These are phyloP conservation scores for Drosophila setosimentum DNA, from an alignment of 2,888 invertebrate species.

Conservation along the genomic window DNA sequence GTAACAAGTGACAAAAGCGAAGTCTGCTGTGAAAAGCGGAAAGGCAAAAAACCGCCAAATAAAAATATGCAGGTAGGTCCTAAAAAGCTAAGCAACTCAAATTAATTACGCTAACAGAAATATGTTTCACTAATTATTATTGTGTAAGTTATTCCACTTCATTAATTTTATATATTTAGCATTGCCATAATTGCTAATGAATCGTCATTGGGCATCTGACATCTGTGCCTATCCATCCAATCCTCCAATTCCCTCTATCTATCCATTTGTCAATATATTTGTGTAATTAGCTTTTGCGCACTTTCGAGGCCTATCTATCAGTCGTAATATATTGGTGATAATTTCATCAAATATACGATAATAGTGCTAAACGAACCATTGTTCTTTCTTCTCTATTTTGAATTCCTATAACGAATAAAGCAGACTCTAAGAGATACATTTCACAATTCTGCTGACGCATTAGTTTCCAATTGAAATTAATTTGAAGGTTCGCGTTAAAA, in stretches of 20 bases:
- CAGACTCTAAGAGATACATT: constrained; percentile 4
- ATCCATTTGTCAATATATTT: not conserved
- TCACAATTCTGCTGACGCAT: constrained; percentile 4
- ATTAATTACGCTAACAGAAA: not conserved
- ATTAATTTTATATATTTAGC: not conserved
- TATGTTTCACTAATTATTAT: not conserved
- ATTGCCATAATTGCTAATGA: constrained; percentile 9
- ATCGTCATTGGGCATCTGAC: constrained; percentile 32
- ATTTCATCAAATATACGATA: constrained; percentile 23
- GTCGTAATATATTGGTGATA: not conserved
- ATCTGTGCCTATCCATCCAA: not conserved
- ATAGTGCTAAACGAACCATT: constrained; percentile 32
- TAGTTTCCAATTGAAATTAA: not conserved
- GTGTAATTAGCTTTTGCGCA: constrained; percentile 5
- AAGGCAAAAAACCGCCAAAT: not conserved
- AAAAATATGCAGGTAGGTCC: constrained; percentile 2
- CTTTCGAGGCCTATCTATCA: constrained; percentile 30
- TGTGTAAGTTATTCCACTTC: not conserved
- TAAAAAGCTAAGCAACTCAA: not conserved
- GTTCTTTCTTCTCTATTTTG: not conserved
- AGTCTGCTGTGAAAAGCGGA: constrained; percentile 4
- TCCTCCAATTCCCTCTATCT: not conserved
- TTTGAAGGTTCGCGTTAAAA: not conserved
- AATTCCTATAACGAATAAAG: not conserved
- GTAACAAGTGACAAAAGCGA: constrained; percentile 24